phyloP scores from a whole-genome alignment of 2,113 vertebrate genomes.

The Ctenodactylus gundi region DNA sequence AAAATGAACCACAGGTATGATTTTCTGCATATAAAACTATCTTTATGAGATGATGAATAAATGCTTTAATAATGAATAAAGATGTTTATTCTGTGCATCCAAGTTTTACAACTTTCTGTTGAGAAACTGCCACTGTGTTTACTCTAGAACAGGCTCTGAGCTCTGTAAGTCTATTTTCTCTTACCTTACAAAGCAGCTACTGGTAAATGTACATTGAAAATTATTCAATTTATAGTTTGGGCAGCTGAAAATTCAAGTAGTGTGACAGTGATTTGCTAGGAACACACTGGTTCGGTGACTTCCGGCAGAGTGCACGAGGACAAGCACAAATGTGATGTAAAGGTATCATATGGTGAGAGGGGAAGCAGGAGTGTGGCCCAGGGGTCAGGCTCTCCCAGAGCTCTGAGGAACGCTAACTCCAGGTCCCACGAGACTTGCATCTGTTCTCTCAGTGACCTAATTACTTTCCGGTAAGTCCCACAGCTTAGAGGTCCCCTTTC shows the following conservation, averaged over 20 bases:
- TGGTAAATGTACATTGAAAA: too few relatives aligned
- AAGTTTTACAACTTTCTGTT: background rate
- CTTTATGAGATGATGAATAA: too few relatives aligned
- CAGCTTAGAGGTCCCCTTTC: background rate
- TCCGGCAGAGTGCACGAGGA: background rate
- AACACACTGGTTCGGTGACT: fast-evolving
- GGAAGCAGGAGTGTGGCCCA: background rate
- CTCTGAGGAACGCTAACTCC: background rate
- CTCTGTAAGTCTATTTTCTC: background rate
- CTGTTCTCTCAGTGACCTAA: too few relatives aligned
- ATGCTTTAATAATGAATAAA: too few relatives aligned
- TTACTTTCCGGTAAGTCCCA: fast-evolving
- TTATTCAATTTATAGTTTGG: background rate
- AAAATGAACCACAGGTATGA: background rate
- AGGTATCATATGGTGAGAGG: background rate
- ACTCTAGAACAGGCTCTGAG: background rate
- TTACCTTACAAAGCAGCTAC: too few relatives aligned
- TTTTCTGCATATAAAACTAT: background rate
- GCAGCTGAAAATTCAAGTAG: background rate
- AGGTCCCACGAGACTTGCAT: too few relatives aligned
- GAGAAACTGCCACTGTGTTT: background rate
- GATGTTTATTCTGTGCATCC: background rate
- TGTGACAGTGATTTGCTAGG: background rate
- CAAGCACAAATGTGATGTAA: fast-evolving
- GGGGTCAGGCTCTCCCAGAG: background rate